These are phyloP conservation scores for Limenitis camilla DNA, from an alignment of 2,888 invertebrate genomes.

Conservation along the genomic window DNA sequence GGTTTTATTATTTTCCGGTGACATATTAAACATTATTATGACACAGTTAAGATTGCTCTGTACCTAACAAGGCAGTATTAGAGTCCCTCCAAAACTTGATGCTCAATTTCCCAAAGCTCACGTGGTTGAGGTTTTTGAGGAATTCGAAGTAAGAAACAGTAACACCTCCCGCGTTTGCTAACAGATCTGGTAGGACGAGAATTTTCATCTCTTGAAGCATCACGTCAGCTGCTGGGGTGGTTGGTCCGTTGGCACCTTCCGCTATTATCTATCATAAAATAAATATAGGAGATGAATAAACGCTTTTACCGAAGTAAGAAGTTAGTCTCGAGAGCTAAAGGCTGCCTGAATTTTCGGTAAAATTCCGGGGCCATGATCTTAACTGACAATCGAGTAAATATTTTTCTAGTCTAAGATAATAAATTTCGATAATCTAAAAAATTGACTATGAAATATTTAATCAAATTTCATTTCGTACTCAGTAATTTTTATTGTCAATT, in stretches of 20 bases:
- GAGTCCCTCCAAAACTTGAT: slow-evolving; percentile 93
- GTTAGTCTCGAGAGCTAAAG: no score
- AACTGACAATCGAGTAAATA: no score
- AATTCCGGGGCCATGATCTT: no score
- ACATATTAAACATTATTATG: not conserved
- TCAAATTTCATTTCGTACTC: no score
- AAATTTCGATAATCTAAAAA: no score
- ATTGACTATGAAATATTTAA: no score
- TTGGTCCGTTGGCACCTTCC: slow-evolving; percentile 95
- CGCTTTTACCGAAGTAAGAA: no score
- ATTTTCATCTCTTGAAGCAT: slow-evolving; percentile 82
- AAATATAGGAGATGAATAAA: no score
- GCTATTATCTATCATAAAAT: slow-evolving; percentile 87
- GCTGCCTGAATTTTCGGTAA: no score
- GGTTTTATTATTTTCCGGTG: no score
- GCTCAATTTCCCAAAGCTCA: slow-evolving; percentile 87
- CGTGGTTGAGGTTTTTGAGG: slow-evolving; percentile 92
- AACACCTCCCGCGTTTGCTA: slow-evolving; percentile 87
- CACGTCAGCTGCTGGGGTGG: slow-evolving; percentile 87
- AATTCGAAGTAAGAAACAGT: slow-evolving; percentile 95
- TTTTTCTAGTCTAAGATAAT: no score
- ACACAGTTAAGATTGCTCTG: slow-evolving; percentile 14
- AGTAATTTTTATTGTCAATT: no score
- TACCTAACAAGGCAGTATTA: slow-evolving; percentile 85
- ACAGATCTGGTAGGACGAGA: slow-evolving; percentile 86